Evolutionary conservation across 30 jellyfish, hydroid and myxozoan species (phyloP), one percentile per base, ranked within the genome.

Genomic region (Pelagia noctiluca): DNA sequence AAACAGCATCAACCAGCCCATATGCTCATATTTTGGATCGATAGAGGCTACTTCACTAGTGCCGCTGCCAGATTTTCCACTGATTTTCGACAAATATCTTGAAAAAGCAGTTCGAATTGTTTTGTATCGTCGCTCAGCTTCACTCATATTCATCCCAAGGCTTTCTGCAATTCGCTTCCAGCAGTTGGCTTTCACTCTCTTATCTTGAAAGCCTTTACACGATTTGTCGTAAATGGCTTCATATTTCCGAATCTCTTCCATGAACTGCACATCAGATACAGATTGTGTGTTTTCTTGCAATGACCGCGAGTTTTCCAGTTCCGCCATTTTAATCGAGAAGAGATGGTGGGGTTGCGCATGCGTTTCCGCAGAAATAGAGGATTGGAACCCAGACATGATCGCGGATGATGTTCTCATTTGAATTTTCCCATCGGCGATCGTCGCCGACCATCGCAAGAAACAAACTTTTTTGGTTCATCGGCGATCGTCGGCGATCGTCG

Each of bases 131-230:
- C 61, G 75, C 35, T 75, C 33, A n/a, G 35, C 77, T 30, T 26
- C 32, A 53, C 25, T 31, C 53, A 73, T 49, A 12, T 48, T 50
- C 85, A 21, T 33, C 46, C 35, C 85, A 48, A 73, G 53, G 46
- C 74, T 48, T 34, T 48, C 74, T 4, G 74, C 92, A 36, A 82
- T 37, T 35, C 32, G 89, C 50, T 69, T 68, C 92, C 89, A 82
- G 66, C 87, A 80, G 35, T 70, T 79, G 38, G 38, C n/a, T 47
- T 79, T 79, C 36, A 22, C 54, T 1, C 10, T 28, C 25, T 50
- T 76, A 38, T 57, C 83, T 30, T 76, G 53, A 47, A 57, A 76
- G 10, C 54, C 88, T 62, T 33, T 29, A n/a, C 16, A 33, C 22
- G 36, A 53, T 63, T 47, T 76, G 82, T 76, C 88, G 54, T 76